Conservation (phyloP, 2,113 vertebrate genomes). For the Trichomycterus rosablanca region DNA sequence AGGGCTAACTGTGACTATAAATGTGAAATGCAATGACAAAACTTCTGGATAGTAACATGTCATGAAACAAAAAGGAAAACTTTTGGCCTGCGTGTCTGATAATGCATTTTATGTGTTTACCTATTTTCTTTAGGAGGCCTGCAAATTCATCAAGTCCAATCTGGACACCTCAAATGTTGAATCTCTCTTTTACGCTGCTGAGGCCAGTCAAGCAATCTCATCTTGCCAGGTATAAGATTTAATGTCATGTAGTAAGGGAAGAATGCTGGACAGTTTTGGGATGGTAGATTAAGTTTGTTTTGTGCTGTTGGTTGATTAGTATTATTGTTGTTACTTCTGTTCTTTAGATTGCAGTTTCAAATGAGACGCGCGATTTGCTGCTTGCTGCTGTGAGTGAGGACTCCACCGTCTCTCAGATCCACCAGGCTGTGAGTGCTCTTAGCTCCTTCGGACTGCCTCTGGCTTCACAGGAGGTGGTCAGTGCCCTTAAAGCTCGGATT, state of each 20-base stretch:
- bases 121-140: constrained; percentile 71
- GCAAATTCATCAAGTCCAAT: constrained; percentile 82
- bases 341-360: constrained; percentile 82
- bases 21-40: no score
- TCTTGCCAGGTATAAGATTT: constrained; percentile 81
- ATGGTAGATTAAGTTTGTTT: not conserved
- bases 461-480: constrained; percentile 86
- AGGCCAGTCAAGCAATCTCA: constrained; percentile 79
- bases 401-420: constrained; percentile 84
- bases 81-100: no score
- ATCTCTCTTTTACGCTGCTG: constrained; percentile 88
- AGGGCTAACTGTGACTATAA: no score
- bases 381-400: constrained; percentile 91
- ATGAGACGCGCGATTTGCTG: constrained; percentile 91
- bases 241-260: no score
- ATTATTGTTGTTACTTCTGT: constrained; percentile 1
- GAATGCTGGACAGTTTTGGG: not conserved
- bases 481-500: constrained; percentile 81
- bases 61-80: no score
- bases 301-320: not conserved
- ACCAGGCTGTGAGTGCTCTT: constrained; percentile 84
- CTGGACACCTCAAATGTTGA: constrained; percentile 82
- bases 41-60: no score
- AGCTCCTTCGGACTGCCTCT: constrained; percentile 84
- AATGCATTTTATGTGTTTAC: no score